Evolutionary conservation across 1,140 invertebrate genomes (phyloP), one percentile per base, ranked within the genome.

Genomic region (Streblospio benedicti): DNA sequence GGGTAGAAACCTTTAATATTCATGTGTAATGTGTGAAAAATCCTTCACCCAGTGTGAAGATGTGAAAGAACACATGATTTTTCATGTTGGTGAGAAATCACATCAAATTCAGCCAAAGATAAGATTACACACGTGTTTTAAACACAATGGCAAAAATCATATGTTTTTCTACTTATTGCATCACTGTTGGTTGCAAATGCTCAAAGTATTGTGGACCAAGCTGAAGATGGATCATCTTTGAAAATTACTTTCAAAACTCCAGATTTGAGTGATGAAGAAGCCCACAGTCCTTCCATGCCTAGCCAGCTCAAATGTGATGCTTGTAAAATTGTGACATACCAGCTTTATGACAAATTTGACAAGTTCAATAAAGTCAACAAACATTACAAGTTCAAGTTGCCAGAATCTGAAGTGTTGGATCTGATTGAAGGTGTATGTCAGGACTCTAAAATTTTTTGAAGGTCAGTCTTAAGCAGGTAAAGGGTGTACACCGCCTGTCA

Each of bases 231-330:
- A 4, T 35, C 41, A 20, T 55, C 55, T 27, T 35, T 28, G 14
- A 58, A 53, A 1, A 61, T 62, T 28, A 60, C 50, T 56, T 70
- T 70, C 28, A 58, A 57, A 6, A 51, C 69, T 16, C 70, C 72
- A 0, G 53, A 63, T 14, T 51, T 76, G 50, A 65, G 65, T 51
- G 75, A 76, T 45, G 74, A 74, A 62, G 74, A 75, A 57, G 59
- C 57, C 3, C 63, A 71, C 43, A 74, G 71, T 49, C 52, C 52
- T 6, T 68, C 69, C 32, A 71, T 76, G 66, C 75, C 75, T 14
- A 28, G 52, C n/a, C 54, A 64, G 33, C 38, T 76, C n/a, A 70
- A 68, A 55, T 76, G 75, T 67, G 75, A 76, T 65, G 75, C 67
- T 18, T 76, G 75, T 58, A 60, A 57, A 23, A 69, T 65, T 6